Percentiles rank a stretch among this genome's conserved stretches.
Conservation (phyloP, 2,113 vertebrate genomes). For the Dryoscopus gambensis region DNA sequence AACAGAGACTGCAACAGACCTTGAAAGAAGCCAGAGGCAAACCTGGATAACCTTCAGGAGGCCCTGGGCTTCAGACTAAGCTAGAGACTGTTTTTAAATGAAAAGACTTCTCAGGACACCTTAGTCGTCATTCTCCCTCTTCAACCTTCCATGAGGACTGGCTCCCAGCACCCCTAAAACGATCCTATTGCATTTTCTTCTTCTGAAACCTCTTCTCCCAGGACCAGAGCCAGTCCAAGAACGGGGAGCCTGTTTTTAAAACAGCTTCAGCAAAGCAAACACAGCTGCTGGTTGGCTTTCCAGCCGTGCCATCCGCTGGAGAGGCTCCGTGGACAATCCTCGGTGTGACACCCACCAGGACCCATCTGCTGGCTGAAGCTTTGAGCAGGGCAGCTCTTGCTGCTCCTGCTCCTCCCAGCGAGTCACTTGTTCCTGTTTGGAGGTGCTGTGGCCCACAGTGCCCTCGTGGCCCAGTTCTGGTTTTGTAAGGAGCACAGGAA, state of each 20-base stretch:
- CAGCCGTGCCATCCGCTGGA: neutral
- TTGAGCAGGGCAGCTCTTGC: neutral
- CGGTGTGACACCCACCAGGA: neutral
- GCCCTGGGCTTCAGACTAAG: slow-evolving; percentile 7
- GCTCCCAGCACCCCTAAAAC: neutral
- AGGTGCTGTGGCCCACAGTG: neutral
- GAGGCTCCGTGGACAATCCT: neutral
- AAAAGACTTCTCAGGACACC: slow-evolving; percentile 73
- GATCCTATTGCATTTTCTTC: neutral
- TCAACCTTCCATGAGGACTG: neutral
- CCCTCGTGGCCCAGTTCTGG: neutral
- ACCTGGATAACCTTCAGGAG: slow-evolving; percentile 70
- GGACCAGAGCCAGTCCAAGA: neutral
- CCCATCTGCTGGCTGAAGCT: neutral
- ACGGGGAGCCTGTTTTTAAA: neutral
- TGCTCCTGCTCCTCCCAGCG: neutral
- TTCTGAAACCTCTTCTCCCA: neutral
- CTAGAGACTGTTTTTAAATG: slow-evolving; percentile 47
- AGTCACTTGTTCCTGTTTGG: neutral
- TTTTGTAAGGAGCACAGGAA: neutral
- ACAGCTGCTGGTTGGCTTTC: neutral
- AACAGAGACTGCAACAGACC: slow-evolving; percentile 82
- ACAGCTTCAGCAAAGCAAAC: neutral
- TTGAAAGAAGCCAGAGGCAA: slow-evolving; percentile 75
- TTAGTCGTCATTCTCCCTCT: neutral